A percentile compares a stretch with the other conserved stretches of the same genome.
Conservation (phyloP, 2,888 invertebrate genomes). For the Amblyjoppa proteus region DNA sequence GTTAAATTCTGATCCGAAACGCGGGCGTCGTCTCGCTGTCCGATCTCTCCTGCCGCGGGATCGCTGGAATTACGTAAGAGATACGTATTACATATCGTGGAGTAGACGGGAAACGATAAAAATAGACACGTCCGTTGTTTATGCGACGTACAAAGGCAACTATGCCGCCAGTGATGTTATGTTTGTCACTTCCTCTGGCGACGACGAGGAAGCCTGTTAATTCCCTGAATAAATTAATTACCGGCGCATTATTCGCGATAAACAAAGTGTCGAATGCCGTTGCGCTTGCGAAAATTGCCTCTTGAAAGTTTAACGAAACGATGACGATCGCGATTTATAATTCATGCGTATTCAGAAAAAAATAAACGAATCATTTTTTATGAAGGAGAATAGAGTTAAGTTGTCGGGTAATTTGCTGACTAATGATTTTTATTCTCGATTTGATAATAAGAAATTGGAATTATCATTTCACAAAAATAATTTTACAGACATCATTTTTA, state of each 20-base stretch:
- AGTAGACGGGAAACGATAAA: slow-evolving; percentile 74
- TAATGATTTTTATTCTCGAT: too few species aligned
- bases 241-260: slow-evolving; percentile 10
- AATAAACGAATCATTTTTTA: too few species aligned
- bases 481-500: too few species aligned
- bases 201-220: slow-evolving; percentile 40
- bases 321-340: too few species aligned
- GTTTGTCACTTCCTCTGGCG: slow-evolving; percentile 26
- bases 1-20: slow-evolving; percentile 41
- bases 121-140: slow-evolving; percentile 74
- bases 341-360: too few species aligned
- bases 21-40: slow-evolving; percentile 50
- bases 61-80: slow-evolving; percentile 37
- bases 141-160: slow-evolving; percentile 35
- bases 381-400: too few species aligned
- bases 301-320: neutral
- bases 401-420: too few species aligned
- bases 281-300: neutral
- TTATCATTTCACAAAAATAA: too few species aligned
- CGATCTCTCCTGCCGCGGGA: slow-evolving; percentile 43
- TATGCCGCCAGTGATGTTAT: slow-evolving; percentile 5
- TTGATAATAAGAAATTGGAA: too few species aligned
- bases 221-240: slow-evolving; percentile 32
- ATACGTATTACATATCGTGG: slow-evolving; percentile 70
- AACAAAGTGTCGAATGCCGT: slow-evolving; percentile 32